These are phyloP conservation scores for Autographa gamma DNA, from an alignment of 2,888 invertebrate genomes.

Conservation along the genomic window DNA sequence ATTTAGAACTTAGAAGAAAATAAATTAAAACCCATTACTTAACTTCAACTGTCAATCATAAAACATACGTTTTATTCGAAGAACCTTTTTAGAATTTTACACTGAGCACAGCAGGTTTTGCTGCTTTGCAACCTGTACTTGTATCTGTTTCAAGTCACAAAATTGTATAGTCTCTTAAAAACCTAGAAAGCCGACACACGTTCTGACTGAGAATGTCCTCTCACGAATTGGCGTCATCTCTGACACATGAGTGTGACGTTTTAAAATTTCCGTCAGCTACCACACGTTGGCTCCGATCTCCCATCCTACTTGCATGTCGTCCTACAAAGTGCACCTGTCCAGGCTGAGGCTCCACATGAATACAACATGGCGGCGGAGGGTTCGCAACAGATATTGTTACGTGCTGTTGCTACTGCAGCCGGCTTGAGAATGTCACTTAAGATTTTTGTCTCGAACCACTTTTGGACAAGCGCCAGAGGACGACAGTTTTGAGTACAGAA, in stretches of 20 bases:
- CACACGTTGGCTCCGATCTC: neutral
- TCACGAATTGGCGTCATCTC: neutral
- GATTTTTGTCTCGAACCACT: slow-evolving; percentile 20
- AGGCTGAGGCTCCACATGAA: slow-evolving; percentile 45
- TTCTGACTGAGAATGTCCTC: neutral
- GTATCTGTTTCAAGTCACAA: too few relatives aligned
- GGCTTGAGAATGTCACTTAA: slow-evolving; percentile 28
- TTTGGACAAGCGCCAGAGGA: slow-evolving; percentile 36
- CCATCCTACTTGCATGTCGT: neutral
- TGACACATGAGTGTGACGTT: neutral
- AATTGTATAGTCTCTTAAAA: too few relatives aligned
- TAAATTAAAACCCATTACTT: too few relatives aligned
- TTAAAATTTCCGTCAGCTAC: neutral
- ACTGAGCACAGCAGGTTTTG: too few relatives aligned
- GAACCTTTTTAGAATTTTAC: too few relatives aligned
- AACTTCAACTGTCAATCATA: too few relatives aligned
- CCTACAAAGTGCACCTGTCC: slow-evolving; percentile 18
- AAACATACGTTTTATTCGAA: too few relatives aligned
- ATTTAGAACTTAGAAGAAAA: too few relatives aligned
- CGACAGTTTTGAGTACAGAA: neutral
- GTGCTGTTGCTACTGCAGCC: slow-evolving; percentile 12
- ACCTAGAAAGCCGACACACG: too few relatives aligned
- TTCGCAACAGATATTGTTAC: slow-evolving; percentile 33
- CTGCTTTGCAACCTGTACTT: too few relatives aligned
- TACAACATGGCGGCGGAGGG: slow-evolving; percentile 36